Evolutionary conservation across 2,888 invertebrate genomes (phyloP).

Genomic region (Cerastoderma edule): DNA sequence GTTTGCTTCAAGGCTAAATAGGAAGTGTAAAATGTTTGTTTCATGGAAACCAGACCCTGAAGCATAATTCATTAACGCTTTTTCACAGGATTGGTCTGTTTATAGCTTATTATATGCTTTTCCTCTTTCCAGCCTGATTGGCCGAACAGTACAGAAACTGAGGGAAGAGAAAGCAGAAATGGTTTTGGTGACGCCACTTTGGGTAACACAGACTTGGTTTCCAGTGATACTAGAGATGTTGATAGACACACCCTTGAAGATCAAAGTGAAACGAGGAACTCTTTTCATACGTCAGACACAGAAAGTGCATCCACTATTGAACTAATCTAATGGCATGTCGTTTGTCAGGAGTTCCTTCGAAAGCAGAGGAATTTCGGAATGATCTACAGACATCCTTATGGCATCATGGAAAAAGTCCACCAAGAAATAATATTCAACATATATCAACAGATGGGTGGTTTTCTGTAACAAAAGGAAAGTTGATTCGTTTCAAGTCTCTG

Average conservation of each 20-base stretch:
- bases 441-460: slow-evolving; percentile 52
- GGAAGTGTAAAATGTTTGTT: slow-evolving; percentile 12
- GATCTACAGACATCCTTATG: slow-evolving; percentile 42
- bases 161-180: slow-evolving; percentile 9
- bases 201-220: slow-evolving; percentile 48
- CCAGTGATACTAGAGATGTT: slow-evolving; percentile 19
- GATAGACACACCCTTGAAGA: slow-evolving; percentile 30
- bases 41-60: slow-evolving; percentile 39
- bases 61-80: slow-evolving; percentile 32
- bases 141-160: slow-evolving; percentile 32
- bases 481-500: slow-evolving; percentile 45
- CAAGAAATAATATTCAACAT: slow-evolving; percentile 46
- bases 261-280: slow-evolving; percentile 8
- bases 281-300: not conserved
- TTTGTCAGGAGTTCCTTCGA: slow-evolving; percentile 37
- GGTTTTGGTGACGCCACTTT: slow-evolving; percentile 36
- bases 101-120: slow-evolving; percentile 32
- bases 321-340: slow-evolving; percentile 40
- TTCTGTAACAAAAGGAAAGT: slow-evolving; percentile 47
- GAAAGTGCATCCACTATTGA: slow-evolving; percentile 27
- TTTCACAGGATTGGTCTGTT: slow-evolving; percentile 25
- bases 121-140: slow-evolving; percentile 58
- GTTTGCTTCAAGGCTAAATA: slow-evolving; percentile 44
- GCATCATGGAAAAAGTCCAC: slow-evolving; percentile 52
- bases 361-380: slow-evolving; percentile 36